Evolutionary conservation across 1,140 invertebrate genomes (phyloP).

Genomic region (Cyclargus thomasi): DNA sequence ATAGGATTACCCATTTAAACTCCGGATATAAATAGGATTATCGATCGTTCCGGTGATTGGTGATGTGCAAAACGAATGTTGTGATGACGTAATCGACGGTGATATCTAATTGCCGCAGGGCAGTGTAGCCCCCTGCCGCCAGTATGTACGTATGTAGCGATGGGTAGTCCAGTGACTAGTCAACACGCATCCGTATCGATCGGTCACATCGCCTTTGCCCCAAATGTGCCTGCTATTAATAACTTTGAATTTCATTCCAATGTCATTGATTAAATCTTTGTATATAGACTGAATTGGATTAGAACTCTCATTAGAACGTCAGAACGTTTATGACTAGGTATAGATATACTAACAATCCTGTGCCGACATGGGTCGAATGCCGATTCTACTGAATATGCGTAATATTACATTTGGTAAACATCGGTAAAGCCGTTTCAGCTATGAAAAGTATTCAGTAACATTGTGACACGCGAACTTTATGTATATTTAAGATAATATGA

Average conservation of each 20-base stretch:
- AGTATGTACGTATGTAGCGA: not conserved
- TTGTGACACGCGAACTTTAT: no score
- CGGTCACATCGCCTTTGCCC: conserved; percentile 17
- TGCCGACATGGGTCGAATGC: no score
- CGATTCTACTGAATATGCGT: no score
- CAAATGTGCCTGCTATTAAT: conserved; percentile 9
- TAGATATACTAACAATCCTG: no score
- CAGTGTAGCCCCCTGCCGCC: not conserved
- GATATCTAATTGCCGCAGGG: not conserved
- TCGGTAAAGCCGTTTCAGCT: no score
- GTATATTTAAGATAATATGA: no score
- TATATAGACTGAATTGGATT: not conserved
- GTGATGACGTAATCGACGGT: not conserved
- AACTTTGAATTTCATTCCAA: conserved; percentile 9
- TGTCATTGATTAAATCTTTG: not conserved
- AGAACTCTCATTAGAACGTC: not conserved
- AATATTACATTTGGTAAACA: no score
- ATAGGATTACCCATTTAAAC: not conserved
- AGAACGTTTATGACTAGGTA: no score
- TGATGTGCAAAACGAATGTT: not conserved
- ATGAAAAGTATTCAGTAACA: no score
- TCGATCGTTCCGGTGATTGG: not conserved
- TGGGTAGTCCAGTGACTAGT: not conserved
- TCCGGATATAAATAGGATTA: not conserved
- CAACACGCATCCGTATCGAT: conserved; percentile 18